Conservation (phyloP, 2,797 vertebrate species). For the Sebastes kiyomatsui region DNA sequence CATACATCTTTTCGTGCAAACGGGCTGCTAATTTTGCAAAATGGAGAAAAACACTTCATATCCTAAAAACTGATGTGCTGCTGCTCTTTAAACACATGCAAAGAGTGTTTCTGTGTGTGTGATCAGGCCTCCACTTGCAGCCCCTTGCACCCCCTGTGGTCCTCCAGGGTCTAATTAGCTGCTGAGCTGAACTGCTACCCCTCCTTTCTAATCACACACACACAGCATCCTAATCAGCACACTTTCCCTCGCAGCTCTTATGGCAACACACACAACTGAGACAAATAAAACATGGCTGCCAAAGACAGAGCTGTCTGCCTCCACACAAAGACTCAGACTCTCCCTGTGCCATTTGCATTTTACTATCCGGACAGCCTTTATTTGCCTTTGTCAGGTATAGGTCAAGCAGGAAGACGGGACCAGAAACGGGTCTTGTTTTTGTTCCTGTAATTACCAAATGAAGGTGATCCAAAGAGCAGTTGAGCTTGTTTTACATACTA, state of each 20-base stretch:
- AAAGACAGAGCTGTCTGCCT: constrained; percentile 3
- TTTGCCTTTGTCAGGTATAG: not conserved
- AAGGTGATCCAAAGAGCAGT: constrained; percentile 10
- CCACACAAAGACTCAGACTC: constrained; percentile 19
- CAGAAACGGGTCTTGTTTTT: not conserved
- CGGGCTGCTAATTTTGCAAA: not conserved
- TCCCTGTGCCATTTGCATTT: constrained; percentile 23
- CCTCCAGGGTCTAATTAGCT: constrained; percentile 64
- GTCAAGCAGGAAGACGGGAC: not conserved
- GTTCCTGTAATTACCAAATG: constrained; percentile 12
- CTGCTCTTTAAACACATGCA: not conserved
- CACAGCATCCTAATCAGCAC: constrained; percentile 46
- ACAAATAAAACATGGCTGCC: constrained; percentile 31
- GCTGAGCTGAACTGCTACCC: constrained; percentile 14
- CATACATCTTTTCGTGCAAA: too few species aligned
- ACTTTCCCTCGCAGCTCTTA: constrained; percentile 9
- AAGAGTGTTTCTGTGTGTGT: not conserved
- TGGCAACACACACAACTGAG: constrained; percentile 16
- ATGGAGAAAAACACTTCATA: not conserved
- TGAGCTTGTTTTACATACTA: constrained; percentile 33
- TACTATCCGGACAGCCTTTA: not conserved
- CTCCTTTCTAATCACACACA: constrained; percentile 42
- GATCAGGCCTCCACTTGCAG: constrained; percentile 30
- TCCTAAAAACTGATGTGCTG: not conserved
- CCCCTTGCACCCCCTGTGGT: not conserved